Conservation (phyloP, 2,888 invertebrate genomes). For the Bedellia somnulentella region DNA sequence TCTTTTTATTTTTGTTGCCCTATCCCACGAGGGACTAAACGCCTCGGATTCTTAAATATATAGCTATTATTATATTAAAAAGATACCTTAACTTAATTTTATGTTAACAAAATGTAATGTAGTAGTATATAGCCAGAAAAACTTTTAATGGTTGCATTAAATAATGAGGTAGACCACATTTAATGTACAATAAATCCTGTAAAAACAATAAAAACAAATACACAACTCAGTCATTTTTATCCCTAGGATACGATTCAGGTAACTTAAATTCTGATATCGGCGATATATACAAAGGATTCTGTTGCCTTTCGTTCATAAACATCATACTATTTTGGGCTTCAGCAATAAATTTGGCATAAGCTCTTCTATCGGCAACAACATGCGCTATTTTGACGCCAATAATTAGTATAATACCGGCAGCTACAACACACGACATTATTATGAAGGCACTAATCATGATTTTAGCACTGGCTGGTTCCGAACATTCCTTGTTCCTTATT, state of each 20-base stretch:
- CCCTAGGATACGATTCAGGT: slow-evolving; percentile 50
- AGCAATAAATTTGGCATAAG: slow-evolving; percentile 51
- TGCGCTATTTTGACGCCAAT: slow-evolving; percentile 36
- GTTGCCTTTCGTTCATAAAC: slow-evolving; percentile 25
- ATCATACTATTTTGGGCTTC: slow-evolving; percentile 40
- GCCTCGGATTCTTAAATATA: too few species aligned
- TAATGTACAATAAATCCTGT: too few species aligned
- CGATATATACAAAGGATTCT: slow-evolving; percentile 67
- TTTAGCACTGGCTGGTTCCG: slow-evolving; percentile 30
- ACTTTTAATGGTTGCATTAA: too few species aligned
- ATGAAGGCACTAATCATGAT: slow-evolving; percentile 30
- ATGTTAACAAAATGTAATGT: too few species aligned
- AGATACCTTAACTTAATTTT: too few species aligned
- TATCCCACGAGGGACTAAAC: too few species aligned
- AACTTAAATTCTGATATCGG: slow-evolving; percentile 59
- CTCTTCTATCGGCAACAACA: slow-evolving; percentile 48
- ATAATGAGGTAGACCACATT: too few species aligned
- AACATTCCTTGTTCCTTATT: slow-evolving; percentile 32
- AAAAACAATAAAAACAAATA: too few species aligned
- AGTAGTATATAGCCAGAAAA: too few species aligned
- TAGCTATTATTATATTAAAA: too few species aligned
- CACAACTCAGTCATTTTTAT: slow-evolving; percentile 33
- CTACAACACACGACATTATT: slow-evolving; percentile 43
- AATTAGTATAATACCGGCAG: slow-evolving; percentile 45
- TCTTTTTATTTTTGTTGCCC: too few species aligned